Percentiles rank a stretch among this genome's conserved stretches.
Conservation (phyloP, 1,140 invertebrate species). For the Ips nitidus region DNA sequence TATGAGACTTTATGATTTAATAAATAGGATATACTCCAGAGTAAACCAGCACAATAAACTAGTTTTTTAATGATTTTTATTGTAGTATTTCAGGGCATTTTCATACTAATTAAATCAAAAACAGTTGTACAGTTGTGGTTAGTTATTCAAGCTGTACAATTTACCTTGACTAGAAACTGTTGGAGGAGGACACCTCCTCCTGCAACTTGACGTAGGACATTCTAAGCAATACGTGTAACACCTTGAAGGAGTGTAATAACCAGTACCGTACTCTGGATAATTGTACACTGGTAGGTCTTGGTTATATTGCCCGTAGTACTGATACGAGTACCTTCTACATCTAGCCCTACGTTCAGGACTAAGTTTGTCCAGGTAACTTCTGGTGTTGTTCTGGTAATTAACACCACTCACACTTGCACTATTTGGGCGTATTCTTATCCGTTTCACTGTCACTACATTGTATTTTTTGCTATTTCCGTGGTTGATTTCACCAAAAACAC, state of each 20-base stretch:
- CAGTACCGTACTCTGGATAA: constrained; percentile 4
- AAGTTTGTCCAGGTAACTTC: background rate
- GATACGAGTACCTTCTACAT: constrained; percentile 32
- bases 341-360: constrained; percentile 8
- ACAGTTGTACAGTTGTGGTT: too few species aligned
- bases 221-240: constrained; percentile 32
- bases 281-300: constrained; percentile 10
- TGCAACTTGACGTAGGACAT: constrained; percentile 35
- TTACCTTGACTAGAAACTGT: constrained; percentile 19
- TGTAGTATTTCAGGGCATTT: too few species aligned
- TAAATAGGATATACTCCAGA: too few species aligned
- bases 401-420: too few species aligned
- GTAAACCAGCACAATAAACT: too few species aligned
- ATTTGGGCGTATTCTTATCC: constrained; percentile 25
- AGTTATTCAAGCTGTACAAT: too few species aligned
- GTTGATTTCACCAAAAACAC: background rate
- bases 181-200: constrained; percentile 24
- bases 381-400: constrained; percentile 3
- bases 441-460: constrained; percentile 23
- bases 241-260: constrained; percentile 12
- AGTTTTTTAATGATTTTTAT: too few species aligned
- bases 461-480: too few species aligned
- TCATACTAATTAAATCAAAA: too few species aligned
- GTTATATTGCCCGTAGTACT: constrained; percentile 28
- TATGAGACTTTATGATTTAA: too few species aligned